Evolutionary conservation across 2,888 invertebrate species (phyloP).

Genomic region (Cheilosia variabilis): DNA sequence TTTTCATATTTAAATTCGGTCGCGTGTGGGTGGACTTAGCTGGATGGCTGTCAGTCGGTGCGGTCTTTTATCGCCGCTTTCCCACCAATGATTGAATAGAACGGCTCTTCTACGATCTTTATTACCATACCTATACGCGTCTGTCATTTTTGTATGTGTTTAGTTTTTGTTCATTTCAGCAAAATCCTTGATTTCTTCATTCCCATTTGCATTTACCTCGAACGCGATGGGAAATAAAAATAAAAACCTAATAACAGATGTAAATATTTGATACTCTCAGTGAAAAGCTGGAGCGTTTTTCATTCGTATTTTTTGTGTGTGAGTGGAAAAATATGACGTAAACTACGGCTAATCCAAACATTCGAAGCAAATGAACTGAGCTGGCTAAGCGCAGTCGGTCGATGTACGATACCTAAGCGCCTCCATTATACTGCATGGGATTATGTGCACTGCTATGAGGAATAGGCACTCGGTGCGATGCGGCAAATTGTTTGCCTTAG

Average conservation of each 20-base stretch:
- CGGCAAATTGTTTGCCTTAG: slow-evolving; percentile 64
- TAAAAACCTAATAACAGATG: slow-evolving; percentile 57
- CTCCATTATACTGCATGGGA: slow-evolving; percentile 21
- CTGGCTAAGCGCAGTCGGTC: slow-evolving; percentile 47
- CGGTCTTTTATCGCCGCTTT: slow-evolving; percentile 55
- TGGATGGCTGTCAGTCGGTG: slow-evolving; percentile 50
- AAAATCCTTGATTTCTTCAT: slow-evolving; percentile 65
- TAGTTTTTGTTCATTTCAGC: slow-evolving; percentile 53
- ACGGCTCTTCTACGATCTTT: slow-evolving; percentile 35
- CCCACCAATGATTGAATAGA: slow-evolving; percentile 62
- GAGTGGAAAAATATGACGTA: slow-evolving; percentile 34
- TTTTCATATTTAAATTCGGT: slow-evolving; percentile 49
- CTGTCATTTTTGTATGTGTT: slow-evolving; percentile 8
- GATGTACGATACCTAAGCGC: slow-evolving; percentile 37
- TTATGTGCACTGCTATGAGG: slow-evolving; percentile 12
- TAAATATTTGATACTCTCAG: slow-evolving; percentile 61
- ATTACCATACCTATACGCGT: slow-evolving; percentile 14
- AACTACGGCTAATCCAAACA: slow-evolving; percentile 56
- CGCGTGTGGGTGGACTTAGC: slow-evolving; percentile 57
- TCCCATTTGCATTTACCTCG: slow-evolving; percentile 17
- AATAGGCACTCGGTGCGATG: slow-evolving; percentile 32
- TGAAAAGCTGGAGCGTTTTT: slow-evolving; percentile 19
- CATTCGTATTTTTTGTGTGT: slow-evolving; percentile 29
- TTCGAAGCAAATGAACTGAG: slow-evolving; percentile 69
- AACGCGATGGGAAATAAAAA: slow-evolving; percentile 46